Percentiles rank a stretch among this genome's conserved stretches.
Evolutionary conservation across 2,113 vertebrate species (phyloP).

Genomic region (Hippocampus comes): DNA sequence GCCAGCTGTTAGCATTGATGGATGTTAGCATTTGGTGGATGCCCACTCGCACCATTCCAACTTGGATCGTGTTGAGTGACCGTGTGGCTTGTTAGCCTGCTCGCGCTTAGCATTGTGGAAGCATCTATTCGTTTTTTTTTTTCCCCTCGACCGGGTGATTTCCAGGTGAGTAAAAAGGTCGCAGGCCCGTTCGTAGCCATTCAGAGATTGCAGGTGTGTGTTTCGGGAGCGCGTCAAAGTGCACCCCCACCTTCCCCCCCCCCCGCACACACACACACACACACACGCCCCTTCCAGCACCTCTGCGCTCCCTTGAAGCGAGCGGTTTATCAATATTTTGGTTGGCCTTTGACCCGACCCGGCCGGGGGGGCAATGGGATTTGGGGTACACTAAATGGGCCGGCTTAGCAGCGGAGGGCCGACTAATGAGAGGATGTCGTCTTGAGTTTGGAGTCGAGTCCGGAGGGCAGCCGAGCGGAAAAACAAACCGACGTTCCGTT

Average conservation of each 20-base stretch:
- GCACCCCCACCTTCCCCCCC: slow-evolving; percentile 41
- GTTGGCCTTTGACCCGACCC: slow-evolving; percentile 74
- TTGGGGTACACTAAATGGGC: slow-evolving; percentile 76
- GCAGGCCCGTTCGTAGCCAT: background rate
- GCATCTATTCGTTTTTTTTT: too few species aligned
- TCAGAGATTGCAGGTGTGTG: background rate
- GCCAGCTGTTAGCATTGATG: too few species aligned
- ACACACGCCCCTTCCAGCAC: background rate
- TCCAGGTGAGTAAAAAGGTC: background rate
- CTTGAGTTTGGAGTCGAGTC: slow-evolving; percentile 72
- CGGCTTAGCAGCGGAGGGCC: slow-evolving; percentile 69
- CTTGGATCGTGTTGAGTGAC: too few species aligned
- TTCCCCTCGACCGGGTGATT: too few species aligned
- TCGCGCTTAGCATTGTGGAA: background rate
- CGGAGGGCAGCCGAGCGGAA: slow-evolving; percentile 67
- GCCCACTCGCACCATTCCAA: too few species aligned
- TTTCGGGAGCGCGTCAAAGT: slow-evolving; percentile 58
- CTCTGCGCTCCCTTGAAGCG: slow-evolving; percentile 57
- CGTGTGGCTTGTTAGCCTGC: background rate
- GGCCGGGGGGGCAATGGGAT: slow-evolving; percentile 72
- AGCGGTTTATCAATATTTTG: slow-evolving; percentile 79
- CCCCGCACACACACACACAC: slow-evolving; percentile 34
- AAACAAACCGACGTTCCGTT: slow-evolving; percentile 67
- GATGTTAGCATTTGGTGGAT: too few species aligned
- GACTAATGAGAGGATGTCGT: slow-evolving; percentile 79